Percentiles rank a stretch among this genome's conserved stretches.
Conservation (phyloP, 2,888 invertebrate species). For the Mycalesis mineus region DNA sequence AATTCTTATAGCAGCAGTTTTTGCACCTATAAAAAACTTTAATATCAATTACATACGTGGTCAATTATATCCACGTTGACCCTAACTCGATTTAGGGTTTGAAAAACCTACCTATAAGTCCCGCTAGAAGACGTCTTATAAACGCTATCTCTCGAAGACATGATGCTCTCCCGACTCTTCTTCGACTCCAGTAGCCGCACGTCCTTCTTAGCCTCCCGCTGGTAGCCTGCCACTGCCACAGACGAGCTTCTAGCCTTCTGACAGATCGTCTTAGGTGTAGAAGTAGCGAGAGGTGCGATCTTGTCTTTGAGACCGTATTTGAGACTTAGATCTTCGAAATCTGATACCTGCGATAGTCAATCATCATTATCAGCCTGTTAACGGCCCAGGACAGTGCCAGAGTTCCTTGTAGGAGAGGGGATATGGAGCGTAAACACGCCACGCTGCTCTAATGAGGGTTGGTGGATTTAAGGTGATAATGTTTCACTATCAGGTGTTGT, state of each 20-base stretch:
- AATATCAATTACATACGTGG: no score
- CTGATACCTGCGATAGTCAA: constrained; percentile 50
- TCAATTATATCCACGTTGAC: no score
- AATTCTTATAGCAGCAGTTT: no score
- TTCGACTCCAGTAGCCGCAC: constrained; percentile 29
- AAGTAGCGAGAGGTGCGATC: constrained; percentile 47
- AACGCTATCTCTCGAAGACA: constrained; percentile 44
- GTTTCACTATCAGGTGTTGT: no score
- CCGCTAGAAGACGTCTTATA: constrained; percentile 46
- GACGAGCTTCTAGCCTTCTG: constrained; percentile 50
- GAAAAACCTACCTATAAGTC: constrained; percentile 35
- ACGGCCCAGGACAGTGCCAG: no score
- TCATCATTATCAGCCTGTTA: neutral
- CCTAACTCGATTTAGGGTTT: no score
- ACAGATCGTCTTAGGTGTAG: constrained; percentile 48
- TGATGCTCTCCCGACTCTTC: constrained; percentile 35
- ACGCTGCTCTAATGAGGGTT: no score
- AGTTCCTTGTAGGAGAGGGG: no score
- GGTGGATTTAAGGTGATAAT: no score
- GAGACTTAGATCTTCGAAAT: constrained; percentile 59
- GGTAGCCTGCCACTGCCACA: constrained; percentile 33
- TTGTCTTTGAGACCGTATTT: constrained; percentile 51
- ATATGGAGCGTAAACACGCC: no score
- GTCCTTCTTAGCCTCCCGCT: constrained; percentile 30
- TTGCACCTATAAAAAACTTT: no score